Conservation (phyloP, 2,797 vertebrate species). For the Bradypus variegatus region DNA sequence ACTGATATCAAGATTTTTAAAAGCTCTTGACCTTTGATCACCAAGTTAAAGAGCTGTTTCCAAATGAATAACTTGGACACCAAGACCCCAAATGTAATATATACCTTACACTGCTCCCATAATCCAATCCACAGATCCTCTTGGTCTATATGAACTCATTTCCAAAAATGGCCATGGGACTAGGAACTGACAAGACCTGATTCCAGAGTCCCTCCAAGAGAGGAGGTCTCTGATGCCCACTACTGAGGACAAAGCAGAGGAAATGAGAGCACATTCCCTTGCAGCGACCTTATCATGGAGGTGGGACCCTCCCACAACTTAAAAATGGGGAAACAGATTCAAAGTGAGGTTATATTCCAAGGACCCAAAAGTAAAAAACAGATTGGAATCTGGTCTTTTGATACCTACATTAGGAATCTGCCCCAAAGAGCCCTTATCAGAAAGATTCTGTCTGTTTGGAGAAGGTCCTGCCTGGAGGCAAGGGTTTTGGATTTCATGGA, state of each 20-base stretch:
- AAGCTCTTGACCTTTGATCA: neutral
- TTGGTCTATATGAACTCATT: neutral
- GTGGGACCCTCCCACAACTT: neutral
- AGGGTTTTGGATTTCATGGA: slow-evolving; percentile 36
- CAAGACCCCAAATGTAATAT: neutral
- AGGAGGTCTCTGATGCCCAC: neutral
- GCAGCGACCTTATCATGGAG: neutral
- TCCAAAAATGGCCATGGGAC: neutral
- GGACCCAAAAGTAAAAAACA: neutral
- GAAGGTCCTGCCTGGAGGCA: slow-evolving; percentile 40
- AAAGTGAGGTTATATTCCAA: neutral
- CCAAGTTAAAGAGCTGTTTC: neutral
- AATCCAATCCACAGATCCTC: neutral
- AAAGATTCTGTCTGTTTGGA: neutral
- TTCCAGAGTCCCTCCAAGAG: neutral
- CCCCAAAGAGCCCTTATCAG: neutral
- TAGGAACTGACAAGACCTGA: neutral
- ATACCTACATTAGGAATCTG: neutral
- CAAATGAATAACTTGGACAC: neutral
- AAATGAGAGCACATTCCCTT: neutral
- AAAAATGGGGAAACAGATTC: neutral
- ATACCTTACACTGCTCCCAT: neutral
- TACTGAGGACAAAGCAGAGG: neutral
- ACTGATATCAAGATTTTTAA: neutral
- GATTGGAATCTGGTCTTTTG: neutral